These are phyloP conservation scores for Hippopotamus amphibius DNA, from an alignment of 2,113 vertebrate species.

Conservation along the genomic window DNA sequence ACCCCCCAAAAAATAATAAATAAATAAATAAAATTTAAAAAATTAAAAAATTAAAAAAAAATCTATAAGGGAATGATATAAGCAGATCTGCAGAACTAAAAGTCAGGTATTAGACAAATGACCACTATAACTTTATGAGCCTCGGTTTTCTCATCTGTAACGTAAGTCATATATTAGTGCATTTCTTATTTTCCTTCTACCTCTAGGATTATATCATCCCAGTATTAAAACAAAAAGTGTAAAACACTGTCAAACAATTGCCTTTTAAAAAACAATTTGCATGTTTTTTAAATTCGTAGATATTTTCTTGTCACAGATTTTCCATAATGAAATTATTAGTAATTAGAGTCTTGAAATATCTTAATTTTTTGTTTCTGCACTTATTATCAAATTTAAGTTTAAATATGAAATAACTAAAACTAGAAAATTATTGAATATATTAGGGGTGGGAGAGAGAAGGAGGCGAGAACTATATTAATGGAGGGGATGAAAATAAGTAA, in stretches of 20 bases:
- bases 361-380: not conserved
- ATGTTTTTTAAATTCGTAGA: not conserved
- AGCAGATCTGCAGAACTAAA: not conserved
- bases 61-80: not conserved
- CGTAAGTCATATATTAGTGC: not conserved
- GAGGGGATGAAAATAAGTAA: not conserved
- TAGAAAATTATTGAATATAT: not conserved
- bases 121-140: not conserved
- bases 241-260: not conserved
- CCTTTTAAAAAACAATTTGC: not conserved
- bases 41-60: not conserved
- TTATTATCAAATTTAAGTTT: not conserved
- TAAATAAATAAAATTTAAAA: too few species aligned
- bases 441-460: not conserved
- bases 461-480: not conserved
- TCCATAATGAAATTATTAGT: not conserved
- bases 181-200: not conserved
- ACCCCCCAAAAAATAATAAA: too few species aligned
- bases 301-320: not conserved
- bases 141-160: not conserved
- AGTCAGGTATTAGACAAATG: not conserved
- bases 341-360: not conserved
- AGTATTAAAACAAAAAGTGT: not conserved
- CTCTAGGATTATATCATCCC: not conserved
- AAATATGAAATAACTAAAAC: not conserved